phyloP scores from a whole-genome alignment of 2,888 invertebrate genomes.

The Cyrtodaria siliqua region DNA sequence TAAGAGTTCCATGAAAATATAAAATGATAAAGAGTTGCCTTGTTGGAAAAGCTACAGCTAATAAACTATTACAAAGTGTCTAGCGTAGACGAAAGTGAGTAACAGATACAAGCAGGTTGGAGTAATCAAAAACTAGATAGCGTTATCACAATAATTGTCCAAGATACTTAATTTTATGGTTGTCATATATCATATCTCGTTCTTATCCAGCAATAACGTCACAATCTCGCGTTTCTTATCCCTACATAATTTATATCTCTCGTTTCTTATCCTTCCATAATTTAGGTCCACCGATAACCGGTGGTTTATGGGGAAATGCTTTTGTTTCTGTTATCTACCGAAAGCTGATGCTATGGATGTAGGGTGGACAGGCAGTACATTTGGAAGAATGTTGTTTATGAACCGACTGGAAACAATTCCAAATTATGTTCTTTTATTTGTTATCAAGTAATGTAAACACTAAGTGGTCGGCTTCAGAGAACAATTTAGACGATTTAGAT shows the following conservation, averaged over 20 bases:
- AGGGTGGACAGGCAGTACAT: too few relatives aligned
- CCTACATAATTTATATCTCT: conserved; percentile 52
- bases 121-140: conserved; percentile 29
- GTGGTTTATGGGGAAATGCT: conserved; percentile 21
- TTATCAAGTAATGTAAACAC: too few relatives aligned
- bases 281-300: conserved; percentile 46
- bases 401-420: too few relatives aligned
- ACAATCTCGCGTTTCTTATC: conserved; percentile 46
- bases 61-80: too few relatives aligned
- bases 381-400: too few relatives aligned
- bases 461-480: too few relatives aligned
- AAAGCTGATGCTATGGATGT: background rate
- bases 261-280: conserved; percentile 52
- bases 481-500: too few relatives aligned
- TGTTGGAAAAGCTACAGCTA: too few relatives aligned
- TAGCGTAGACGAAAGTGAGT: background rate
- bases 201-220: conserved; percentile 54
- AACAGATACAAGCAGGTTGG: background rate
- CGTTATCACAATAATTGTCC: conserved; percentile 58
- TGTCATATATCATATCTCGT: conserved; percentile 65
- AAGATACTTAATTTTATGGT: conserved; percentile 66
- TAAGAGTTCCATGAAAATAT: too few relatives aligned
- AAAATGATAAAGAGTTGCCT: too few relatives aligned
- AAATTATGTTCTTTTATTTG: too few relatives aligned
- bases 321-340: conserved; percentile 48